phyloP scores from a whole-genome alignment of 2,113 vertebrate species.

The Chrysochloris asiatica region DNA sequence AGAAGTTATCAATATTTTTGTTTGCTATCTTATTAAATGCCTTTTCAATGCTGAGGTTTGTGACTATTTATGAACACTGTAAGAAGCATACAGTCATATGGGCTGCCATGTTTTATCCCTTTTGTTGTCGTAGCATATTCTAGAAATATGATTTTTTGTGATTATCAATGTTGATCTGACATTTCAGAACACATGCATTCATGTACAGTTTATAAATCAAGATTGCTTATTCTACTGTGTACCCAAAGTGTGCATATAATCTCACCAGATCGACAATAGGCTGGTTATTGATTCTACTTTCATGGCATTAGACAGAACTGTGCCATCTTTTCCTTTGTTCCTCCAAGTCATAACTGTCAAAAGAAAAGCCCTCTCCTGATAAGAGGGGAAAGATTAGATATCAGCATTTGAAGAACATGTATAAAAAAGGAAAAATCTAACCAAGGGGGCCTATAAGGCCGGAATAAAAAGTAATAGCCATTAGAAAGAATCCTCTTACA shows the following conservation, averaged over 20 bases:
- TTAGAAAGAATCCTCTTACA: not conserved
- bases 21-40: not conserved
- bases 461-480: not conserved
- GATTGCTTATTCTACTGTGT: not conserved
- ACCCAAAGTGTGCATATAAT: not conserved
- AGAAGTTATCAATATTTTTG: not conserved
- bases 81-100: not conserved
- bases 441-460: not conserved
- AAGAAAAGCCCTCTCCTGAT: not conserved
- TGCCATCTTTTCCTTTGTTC: not conserved
- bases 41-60: not conserved
- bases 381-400: not conserved
- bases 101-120: not conserved
- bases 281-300: not conserved
- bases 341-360: not conserved
- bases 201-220: not conserved
- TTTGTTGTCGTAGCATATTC: not conserved
- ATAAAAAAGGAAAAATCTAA: constrained; percentile 1
- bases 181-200: not conserved
- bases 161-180: not conserved
- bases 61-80: not conserved
- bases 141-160: not conserved
- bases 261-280: not conserved
- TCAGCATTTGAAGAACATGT: not conserved
- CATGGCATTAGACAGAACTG: not conserved